Base-by-base conservation (phyloP, 2,797 vertebrate genomes). In the Arnoldichthys spilopterus region DNA sequence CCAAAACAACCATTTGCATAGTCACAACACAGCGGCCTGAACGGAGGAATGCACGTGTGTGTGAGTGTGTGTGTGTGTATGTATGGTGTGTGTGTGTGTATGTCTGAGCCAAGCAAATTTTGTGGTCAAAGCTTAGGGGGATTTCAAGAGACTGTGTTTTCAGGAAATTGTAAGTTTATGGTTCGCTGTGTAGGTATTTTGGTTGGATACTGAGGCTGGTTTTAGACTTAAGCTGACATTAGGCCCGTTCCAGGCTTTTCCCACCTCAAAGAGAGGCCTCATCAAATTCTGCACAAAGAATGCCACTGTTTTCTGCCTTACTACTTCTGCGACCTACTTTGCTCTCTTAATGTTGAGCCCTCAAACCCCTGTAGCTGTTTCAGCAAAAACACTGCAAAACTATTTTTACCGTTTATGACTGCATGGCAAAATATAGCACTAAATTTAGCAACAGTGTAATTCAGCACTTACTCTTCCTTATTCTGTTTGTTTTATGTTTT, bases 161-260 rank as follows among this genome's bases (percentile, higher is more conserved):
- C 71, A 85, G 84, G 84, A 83, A 82, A 84, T 82, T 83, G 82
- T 85, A 80, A 32, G 80, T 83, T 82, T 80, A 82, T 68, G 61
- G 54, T 83, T 74, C 54, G 37, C 77, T 71, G 47, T 77, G 79
- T 74, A 37, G 76, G 74, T 77, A 77, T 85, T 82, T 85, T 63
- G 80, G 54, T 81, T 85, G 74, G 81, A 82, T 72, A 59, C 71
- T 69, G 56, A 67, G 45, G 28, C 45, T 59, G 69, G 61, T 63
- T 77, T 59, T 75, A 76, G 54, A 59, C 79, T 43, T 79, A 72
- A 79, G n/a, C 72, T 45, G n/a, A 62, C 22, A 53, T 62, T 67
- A 63, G 53, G 47, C 40, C 69, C 58, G 62, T 70, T 68, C 54
- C 63, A 49, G 71, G 62, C 64, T 59, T 64, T 66, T 74, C 49